These are phyloP conservation scores for Pristionchus japonicus DNA, from an alignment of 2,888 invertebrate genomes.

Conservation along the genomic window DNA sequence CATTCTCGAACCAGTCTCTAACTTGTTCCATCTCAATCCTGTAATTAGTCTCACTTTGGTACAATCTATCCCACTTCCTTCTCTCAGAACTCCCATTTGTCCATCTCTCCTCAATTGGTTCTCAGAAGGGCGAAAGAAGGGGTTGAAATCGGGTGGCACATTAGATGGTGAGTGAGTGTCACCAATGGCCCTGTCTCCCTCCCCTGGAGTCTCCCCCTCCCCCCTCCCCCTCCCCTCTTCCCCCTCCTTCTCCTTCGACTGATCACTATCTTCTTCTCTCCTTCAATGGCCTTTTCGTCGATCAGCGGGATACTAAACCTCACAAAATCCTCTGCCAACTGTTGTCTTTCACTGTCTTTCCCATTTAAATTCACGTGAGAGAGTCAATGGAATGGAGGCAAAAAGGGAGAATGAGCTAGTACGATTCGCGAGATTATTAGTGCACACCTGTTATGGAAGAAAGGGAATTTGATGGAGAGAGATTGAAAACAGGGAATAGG, in stretches of 20 bases:
- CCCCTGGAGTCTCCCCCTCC: not conserved
- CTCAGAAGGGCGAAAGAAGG: not conserved
- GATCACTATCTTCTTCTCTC: slow-evolving; percentile 31
- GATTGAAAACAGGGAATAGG: not conserved
- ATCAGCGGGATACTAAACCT: slow-evolving; percentile 43
- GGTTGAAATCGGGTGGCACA: slow-evolving; percentile 32
- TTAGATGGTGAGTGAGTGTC: not conserved
- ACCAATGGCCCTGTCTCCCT: slow-evolving; percentile 21
- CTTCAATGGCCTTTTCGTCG: slow-evolving; percentile 26
- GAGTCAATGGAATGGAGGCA: not conserved
- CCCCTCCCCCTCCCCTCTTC: not conserved
- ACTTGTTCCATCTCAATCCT: slow-evolving; percentile 12
- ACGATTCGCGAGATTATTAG: slow-evolving; percentile 23
- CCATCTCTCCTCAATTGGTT: not conserved
- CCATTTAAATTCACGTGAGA: slow-evolving; percentile 30
- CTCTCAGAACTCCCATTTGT: not conserved
- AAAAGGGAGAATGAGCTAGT: not conserved
- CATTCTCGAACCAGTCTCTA: slow-evolving; percentile 8
- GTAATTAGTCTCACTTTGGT: slow-evolving; percentile 10
- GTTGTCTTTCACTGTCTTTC: slow-evolving; percentile 31
- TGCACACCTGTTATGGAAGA: slow-evolving; percentile 33
- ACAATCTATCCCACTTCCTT: not conserved
- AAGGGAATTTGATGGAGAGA: slow-evolving; percentile 5
- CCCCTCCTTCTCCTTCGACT: not conserved
- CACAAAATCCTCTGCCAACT: slow-evolving; percentile 30